phyloP scores from a whole-genome alignment of 2,888 invertebrate species.

The Tyria jacobaeae region DNA sequence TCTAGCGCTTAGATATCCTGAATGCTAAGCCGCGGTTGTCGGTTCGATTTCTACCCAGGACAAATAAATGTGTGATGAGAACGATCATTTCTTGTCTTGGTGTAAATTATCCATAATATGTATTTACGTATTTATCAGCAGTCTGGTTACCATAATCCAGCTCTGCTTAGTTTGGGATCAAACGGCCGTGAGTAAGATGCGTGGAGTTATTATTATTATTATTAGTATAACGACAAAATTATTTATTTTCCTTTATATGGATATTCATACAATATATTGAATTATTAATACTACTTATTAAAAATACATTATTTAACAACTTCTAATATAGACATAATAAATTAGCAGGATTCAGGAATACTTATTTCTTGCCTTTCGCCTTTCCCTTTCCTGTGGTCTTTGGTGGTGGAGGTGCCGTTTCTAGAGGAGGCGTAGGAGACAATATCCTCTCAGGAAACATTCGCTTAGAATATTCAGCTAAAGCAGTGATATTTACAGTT shows the following conservation, averaged over 20 bases:
- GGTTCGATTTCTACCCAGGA: too few species aligned
- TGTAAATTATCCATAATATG: too few species aligned
- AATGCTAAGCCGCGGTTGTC: too few species aligned
- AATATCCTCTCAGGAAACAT: conserved; percentile 72
- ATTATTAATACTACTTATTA: background rate
- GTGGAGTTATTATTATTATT: too few species aligned
- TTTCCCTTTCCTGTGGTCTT: conserved; percentile 16
- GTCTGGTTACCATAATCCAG: too few species aligned
- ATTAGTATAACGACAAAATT: too few species aligned
- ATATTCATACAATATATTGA: background rate
- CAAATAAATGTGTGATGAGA: too few species aligned
- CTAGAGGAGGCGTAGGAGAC: conserved; percentile 66
- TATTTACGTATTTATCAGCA: too few species aligned
- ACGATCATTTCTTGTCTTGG: too few species aligned
- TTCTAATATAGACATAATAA: background rate
- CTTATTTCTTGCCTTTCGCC: conserved; percentile 12
- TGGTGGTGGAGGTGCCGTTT: conserved; percentile 34
- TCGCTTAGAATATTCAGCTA: conserved; percentile 65
- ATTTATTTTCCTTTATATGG: background rate
- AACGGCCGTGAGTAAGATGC: background rate
- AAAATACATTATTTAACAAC: background rate
- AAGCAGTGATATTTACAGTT: conserved; percentile 53
- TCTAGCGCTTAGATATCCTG: too few species aligned
- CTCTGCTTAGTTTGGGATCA: too few species aligned
- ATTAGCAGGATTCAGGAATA: background rate